Evolutionary conservation across 2,797 vertebrate genomes (phyloP), one percentile per base, ranked within the genome.

Genomic region (Morus bassanus): DNA sequence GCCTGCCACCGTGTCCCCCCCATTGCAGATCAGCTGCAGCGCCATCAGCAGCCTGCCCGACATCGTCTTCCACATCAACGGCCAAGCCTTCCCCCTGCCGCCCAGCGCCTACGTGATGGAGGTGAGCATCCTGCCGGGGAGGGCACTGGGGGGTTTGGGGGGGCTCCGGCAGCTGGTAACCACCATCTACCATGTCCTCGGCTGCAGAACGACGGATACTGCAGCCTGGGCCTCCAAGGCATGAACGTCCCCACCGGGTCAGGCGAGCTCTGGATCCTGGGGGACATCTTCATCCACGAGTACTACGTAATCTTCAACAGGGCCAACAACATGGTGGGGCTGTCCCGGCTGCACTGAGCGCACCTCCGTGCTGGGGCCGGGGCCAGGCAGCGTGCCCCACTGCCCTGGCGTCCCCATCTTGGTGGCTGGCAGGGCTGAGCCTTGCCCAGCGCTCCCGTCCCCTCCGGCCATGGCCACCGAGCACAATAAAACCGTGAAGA

Each of bases 221-320:
- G 97, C 74, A 19, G 0, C 18, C 89, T 96, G 3, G 95, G 61
- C 56, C 89, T 98, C 11, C 21, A 98, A 64, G 33, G 89, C 70
- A 96, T 97, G 84, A 13, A 80, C 8, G 1, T 84, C 7, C 72
- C 96, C 76, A 97, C 96, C 1, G n/a, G 77, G 31, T 60, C 85
- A 2, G 96, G 96, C 0, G 95, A 95, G 13, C 95, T 98, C 69
- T 98, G 98, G 98, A 98, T 98, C 86, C 97, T 98, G n/a, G 98
- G 98, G 4, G 97, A 98, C 7, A 87, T 98, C 97, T 99, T 98
- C 97, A 98, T 98, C 94, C 96, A 96, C 50, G 86, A 98, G 51
- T 98, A 98, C 95, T 98, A 96, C 11, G 48, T 95, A 10, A 76
- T 98, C 95, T 98, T 98, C 27, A 79, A 96, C 97, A 97, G 98